phyloP scores from a whole-genome alignment of 2,797 vertebrate genomes.

The Geotria australis region DNA sequence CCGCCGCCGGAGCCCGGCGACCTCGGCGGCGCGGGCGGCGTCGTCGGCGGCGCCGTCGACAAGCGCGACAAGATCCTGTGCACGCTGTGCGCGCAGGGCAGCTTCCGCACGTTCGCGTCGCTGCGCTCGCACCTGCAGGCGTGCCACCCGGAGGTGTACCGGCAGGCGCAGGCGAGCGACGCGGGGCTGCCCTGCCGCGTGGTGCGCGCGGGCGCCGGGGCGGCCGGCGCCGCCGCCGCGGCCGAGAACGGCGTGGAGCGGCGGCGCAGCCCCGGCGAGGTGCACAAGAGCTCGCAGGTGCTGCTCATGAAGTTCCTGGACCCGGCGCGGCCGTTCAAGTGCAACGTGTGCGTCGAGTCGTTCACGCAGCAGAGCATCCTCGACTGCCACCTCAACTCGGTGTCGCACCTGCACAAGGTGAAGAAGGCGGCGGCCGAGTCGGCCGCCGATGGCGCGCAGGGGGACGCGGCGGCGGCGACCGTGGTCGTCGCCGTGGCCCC shows the following conservation, averaged over 20 bases:
- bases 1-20: too few species aligned
- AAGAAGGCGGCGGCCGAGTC: conserved; percentile 17
- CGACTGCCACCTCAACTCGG: conserved; percentile 53
- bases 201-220: neutral
- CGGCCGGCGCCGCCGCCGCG: neutral
- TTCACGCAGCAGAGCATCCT: conserved; percentile 48
- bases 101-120: neutral
- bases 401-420: conserved; percentile 54
- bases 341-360: conserved; percentile 44
- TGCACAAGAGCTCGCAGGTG: neutral
- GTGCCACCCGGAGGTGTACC: neutral
- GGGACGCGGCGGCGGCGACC: conserved; percentile 6
- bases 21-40: too few species aligned
- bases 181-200: neutral
- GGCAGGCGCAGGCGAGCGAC: neutral
- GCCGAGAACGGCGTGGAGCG: neutral
- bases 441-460: conserved; percentile 5
- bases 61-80: neutral
- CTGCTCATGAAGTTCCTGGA: conserved; percentile 16
- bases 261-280: neutral
- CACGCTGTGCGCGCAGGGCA: neutral
- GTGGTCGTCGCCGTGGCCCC: conserved; percentile 9
- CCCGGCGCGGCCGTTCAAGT: conserved; percentile 32
- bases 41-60: too few species aligned
- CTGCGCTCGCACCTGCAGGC: neutral